Evolutionary conservation across 2,113 vertebrate genomes (phyloP), one percentile per base, ranked within the genome.

Genomic region (Cephalopterus ornatus): DNA sequence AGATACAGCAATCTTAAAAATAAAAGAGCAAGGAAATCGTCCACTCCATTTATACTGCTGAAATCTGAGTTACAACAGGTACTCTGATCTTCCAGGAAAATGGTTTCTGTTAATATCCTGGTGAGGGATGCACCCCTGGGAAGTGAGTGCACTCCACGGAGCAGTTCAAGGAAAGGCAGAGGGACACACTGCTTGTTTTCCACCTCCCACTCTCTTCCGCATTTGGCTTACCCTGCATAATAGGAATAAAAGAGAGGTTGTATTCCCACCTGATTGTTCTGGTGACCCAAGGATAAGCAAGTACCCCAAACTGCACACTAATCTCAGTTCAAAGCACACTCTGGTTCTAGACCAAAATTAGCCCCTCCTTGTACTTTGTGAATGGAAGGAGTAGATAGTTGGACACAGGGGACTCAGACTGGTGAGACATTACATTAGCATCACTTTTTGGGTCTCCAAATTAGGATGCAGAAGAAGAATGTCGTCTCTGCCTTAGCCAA

Each of bases 381-480:
- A 88, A 23, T 27, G n/a, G 21, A 65, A 22, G 10, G 56, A 62
- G 37, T 11, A 66, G 18, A 13, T 16, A 30, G 28, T 1, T 46
- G 47, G 46, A 63, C 5, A 5, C 6, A 39, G 39, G 49, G 85
- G 76, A 77, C n/a, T 23, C 66, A 91, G 53, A 9, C 41, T 75
- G 63, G 39, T 11, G n/a, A 91, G 52, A 63, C 12, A 1, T 66
- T 49, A 18, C 59, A 23, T 44, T 49, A 81, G 61, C 72, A 62
- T 46, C 8, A 41, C 8, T 47, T 63, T 66, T 46, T 35, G 44
- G 56, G 56, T 56, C 41, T 85, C 63, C 61, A 94, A 82, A 95
- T 97, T 82, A 92, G 73, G 62, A 96, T 96, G 94, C 85, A 75
- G 88, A 63, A 89, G 72, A 91, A 90, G 73, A 93, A 95, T 39